These are phyloP conservation scores for Luperina testacea DNA, from an alignment of 2,888 invertebrate genomes.

Conservation along the genomic window DNA sequence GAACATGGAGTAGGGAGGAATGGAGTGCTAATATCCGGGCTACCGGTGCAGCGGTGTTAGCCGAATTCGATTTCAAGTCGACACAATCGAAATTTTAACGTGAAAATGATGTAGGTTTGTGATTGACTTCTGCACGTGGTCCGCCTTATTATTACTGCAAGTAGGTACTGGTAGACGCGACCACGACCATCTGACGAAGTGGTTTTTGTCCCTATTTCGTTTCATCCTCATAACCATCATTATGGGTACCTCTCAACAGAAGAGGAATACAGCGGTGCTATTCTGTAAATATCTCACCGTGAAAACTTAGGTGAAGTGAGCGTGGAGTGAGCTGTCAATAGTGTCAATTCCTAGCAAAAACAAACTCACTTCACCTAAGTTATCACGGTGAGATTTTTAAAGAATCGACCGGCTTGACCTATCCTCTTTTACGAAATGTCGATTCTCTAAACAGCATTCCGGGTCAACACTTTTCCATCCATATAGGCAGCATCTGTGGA, in stretches of 20 bases:
- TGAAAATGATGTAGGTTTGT: no score
- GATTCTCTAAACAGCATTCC: neutral
- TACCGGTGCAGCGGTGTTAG: neutral
- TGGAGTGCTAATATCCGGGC: conserved; percentile 27
- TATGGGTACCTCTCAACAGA: neutral
- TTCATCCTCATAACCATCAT: neutral
- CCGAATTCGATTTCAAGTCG: neutral
- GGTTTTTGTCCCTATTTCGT: neutral
- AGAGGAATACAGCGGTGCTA: no score
- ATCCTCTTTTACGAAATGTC: neutral
- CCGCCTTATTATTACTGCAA: no score
- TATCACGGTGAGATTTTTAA: no score
- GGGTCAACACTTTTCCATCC: no score
- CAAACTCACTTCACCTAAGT: no score
- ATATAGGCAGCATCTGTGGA: no score
- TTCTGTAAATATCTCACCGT: no score
- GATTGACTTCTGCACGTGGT: neutral
- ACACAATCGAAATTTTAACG: neutral
- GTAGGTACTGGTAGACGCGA: neutral
- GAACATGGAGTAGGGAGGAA: conserved; percentile 7
- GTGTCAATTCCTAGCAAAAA: no score
- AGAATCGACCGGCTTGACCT: no score
- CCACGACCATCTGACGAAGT: neutral
- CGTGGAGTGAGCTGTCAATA: no score
- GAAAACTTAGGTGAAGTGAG: no score